Evolutionary conservation across 2,888 invertebrate species (phyloP).

Genomic region (Cynaeus angustus): DNA sequence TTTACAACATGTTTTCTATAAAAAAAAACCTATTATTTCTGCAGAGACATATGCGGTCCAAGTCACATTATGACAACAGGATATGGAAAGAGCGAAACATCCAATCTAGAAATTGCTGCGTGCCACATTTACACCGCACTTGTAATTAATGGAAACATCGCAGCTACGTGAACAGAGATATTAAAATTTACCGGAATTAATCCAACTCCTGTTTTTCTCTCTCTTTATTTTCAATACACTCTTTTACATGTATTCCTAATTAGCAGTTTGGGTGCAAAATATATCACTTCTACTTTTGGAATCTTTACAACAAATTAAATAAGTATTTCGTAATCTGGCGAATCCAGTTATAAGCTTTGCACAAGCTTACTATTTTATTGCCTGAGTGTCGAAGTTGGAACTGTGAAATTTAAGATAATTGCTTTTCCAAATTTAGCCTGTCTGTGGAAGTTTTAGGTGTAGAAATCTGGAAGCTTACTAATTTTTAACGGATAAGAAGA

Average conservation of each 20-base stretch:
- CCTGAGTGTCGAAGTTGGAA: constrained; percentile 9
- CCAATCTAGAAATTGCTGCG: constrained; percentile 51
- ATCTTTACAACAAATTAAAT: constrained; percentile 13
- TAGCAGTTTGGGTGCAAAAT: constrained; percentile 35
- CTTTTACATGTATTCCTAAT: constrained; percentile 40
- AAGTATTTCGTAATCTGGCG: background rate
- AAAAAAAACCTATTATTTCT: background rate
- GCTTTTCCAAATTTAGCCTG: constrained; percentile 7
- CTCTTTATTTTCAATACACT: constrained; percentile 17
- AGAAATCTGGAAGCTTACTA: background rate
- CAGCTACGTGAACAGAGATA: constrained; percentile 47
- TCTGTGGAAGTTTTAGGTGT: constrained; percentile 3
- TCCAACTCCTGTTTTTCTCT: constrained; percentile 21
- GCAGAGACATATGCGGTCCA: constrained; percentile 4
- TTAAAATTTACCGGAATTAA: constrained; percentile 50
- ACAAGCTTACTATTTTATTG: constrained; percentile 21
- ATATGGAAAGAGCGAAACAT: constrained; percentile 40
- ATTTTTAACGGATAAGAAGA: constrained; percentile 3
- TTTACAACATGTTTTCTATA: background rate
- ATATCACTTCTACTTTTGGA: constrained; percentile 6
- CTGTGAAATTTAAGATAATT: constrained; percentile 28
- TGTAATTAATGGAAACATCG: constrained; percentile 52
- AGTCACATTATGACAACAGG: constrained; percentile 41
- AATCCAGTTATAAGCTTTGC: background rate
- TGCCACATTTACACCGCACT: constrained; percentile 50